phyloP scores from a whole-genome alignment of 2,113 vertebrate genomes.

The Oxyruncus cristatus region DNA sequence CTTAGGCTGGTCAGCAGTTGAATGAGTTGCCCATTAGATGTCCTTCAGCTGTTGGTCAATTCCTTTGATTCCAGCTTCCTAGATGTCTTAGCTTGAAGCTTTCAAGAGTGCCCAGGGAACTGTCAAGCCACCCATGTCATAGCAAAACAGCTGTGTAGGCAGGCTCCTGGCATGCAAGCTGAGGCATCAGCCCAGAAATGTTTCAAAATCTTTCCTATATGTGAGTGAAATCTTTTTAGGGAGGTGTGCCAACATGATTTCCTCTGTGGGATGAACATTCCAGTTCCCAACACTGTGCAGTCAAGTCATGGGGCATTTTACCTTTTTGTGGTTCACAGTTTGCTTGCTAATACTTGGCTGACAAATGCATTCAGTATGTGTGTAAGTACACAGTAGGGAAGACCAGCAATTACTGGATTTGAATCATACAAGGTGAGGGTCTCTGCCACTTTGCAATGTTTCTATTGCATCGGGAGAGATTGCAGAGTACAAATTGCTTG shows the following conservation, averaged over 20 bases:
- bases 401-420: conserved; percentile 37
- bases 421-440: conserved; percentile 31
- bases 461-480: not conserved
- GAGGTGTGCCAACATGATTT: not conserved
- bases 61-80: not conserved
- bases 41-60: not conserved
- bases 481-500: not conserved
- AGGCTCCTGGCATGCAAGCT: not conserved
- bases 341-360: not conserved
- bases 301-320: not conserved
- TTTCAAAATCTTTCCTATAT: not conserved
- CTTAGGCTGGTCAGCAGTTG: not conserved
- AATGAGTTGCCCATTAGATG: not conserved
- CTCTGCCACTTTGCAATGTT: not conserved
- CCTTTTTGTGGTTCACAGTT: conserved; percentile 18
- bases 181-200: not conserved
- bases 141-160: not conserved
- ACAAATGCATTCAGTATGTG: conserved; percentile 27
- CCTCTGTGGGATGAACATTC: conserved; percentile 4
- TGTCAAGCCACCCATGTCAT: not conserved
- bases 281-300: not conserved
- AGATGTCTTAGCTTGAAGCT: not conserved
- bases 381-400: not conserved
- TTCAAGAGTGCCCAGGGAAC: not conserved
- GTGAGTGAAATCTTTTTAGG: not conserved